A percentile compares a stretch with the other conserved stretches of the same genome.
phyloP scores from a whole-genome alignment of 1,140 invertebrate species.

The Brachionus rubens region DNA sequence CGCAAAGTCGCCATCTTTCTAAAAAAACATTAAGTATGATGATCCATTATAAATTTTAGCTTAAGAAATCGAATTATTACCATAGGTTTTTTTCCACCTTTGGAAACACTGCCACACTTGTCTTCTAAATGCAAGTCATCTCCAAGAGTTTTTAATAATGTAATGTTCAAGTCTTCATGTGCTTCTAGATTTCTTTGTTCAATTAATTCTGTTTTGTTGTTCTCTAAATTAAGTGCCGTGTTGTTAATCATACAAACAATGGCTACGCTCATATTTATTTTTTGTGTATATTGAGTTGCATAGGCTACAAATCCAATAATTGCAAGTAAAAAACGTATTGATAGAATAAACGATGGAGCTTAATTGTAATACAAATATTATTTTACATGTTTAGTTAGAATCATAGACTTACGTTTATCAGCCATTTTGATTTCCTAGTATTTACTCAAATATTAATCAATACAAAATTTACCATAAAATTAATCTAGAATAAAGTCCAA shows the following conservation, averaged over 20 bases:
- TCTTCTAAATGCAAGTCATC: background rate
- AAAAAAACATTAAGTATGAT: background rate
- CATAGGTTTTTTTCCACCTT: background rate
- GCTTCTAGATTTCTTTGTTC: background rate
- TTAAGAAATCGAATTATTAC: no score
- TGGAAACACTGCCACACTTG: background rate
- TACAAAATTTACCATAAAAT: no score
- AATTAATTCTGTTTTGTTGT: background rate
- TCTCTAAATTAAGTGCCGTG: conserved; percentile 47
- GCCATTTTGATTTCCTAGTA: no score
- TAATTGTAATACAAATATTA: background rate
- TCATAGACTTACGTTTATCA: background rate
- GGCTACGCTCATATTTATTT: conserved; percentile 82
- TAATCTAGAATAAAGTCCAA: no score
- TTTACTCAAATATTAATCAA: no score
- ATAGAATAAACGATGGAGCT: conserved; percentile 40
- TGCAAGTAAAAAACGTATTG: conserved; percentile 27
- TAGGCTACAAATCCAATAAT: conserved; percentile 49
- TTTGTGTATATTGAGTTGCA: conserved; percentile 68
- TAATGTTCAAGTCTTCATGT: no score
- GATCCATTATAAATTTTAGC: no score
- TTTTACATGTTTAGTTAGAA: background rate
- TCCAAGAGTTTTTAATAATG: no score
- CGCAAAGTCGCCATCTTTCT: conserved; percentile 55
- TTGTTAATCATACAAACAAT: conserved; percentile 75